Conservation (phyloP, 1,140 invertebrate genomes). For the Brachionus rubens region DNA sequence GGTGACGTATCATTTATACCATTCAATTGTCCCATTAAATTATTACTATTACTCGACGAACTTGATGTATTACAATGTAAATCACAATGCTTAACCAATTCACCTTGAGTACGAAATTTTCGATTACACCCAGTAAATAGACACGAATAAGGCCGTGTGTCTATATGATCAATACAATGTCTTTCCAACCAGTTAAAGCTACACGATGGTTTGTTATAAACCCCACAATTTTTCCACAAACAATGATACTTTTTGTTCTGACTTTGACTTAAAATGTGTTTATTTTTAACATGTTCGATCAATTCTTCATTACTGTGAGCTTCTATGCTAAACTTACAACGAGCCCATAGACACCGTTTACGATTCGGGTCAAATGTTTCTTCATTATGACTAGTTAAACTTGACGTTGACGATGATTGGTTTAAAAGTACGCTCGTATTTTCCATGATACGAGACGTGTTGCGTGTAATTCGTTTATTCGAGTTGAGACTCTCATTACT, state of each 20-base stretch:
- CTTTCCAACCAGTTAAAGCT: constrained; percentile 86
- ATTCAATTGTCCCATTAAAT: background rate
- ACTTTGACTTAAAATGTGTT: constrained; percentile 50
- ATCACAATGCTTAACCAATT: constrained; percentile 86
- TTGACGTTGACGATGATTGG: background rate
- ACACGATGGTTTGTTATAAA: constrained; percentile 83
- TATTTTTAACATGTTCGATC: constrained; percentile 29
- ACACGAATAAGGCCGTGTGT: constrained; percentile 84
- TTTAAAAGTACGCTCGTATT: background rate
- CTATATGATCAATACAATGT: constrained; percentile 83
- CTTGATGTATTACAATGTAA: constrained; percentile 73
- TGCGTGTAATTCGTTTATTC: background rate
- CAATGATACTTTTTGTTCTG: constrained; percentile 77
- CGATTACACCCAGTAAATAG: constrained; percentile 87
- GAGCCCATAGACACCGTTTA: background rate
- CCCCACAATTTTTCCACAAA: constrained; percentile 87
- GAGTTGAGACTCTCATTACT: constrained; percentile 22
- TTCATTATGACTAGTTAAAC: background rate
- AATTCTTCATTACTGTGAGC: background rate
- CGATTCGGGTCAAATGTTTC: background rate
- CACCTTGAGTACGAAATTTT: constrained; percentile 82
- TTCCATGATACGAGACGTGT: background rate
- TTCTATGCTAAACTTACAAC: background rate
- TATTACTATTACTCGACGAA: background rate
- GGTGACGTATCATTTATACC: constrained; percentile 1